Conservation (phyloP, 2,113 vertebrate genomes). For the Elanoides forficatus region DNA sequence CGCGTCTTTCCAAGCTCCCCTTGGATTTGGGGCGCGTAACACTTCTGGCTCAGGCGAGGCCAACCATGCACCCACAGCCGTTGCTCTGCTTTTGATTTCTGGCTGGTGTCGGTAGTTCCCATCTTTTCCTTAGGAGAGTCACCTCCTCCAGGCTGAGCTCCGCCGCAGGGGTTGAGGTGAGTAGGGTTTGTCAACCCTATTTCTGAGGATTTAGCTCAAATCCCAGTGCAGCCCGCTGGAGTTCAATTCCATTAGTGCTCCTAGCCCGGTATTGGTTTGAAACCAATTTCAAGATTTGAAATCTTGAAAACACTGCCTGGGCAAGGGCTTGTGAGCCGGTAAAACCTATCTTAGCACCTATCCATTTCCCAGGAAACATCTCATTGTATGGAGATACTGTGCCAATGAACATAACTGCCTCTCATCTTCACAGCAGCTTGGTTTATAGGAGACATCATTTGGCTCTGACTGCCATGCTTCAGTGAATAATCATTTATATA, state of each 20-base stretch:
- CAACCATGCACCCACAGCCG: fast-evolving
- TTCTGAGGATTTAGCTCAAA: background rate
- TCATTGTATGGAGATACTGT: fast-evolving
- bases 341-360: background rate
- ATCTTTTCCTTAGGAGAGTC: background rate
- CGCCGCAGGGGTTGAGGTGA: background rate
- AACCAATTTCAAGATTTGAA: background rate
- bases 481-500: background rate
- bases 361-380: background rate
- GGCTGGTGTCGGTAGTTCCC: background rate
- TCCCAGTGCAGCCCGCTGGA: background rate
- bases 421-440: background rate
- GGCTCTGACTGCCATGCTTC: background rate
- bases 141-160: background rate
- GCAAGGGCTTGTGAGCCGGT: background rate
- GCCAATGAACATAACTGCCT: background rate
- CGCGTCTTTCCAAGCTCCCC: background rate
- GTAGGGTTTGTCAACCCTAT: background rate
- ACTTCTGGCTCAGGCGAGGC: background rate
- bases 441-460: background rate
- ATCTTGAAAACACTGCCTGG: background rate
- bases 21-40: background rate
- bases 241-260: background rate
- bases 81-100: background rate
- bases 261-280: background rate